Conservation (phyloP, 2,888 invertebrate genomes). For the Cepaea hortensis region DNA sequence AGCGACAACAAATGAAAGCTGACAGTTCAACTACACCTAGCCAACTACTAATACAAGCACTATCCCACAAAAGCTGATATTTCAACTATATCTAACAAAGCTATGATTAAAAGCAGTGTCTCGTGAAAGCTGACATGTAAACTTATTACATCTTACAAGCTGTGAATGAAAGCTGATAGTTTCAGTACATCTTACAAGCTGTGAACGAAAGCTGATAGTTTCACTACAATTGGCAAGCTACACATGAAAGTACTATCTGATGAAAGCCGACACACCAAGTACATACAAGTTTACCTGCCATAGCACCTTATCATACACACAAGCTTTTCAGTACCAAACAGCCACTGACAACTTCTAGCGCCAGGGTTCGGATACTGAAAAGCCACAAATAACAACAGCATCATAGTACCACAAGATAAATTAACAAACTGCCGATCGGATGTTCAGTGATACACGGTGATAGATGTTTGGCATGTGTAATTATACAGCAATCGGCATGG, state of each 20-base stretch:
- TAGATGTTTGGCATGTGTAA: too few relatives aligned
- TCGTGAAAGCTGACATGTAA: not conserved
- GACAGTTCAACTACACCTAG: too few relatives aligned
- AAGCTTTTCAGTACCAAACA: conserved; percentile 1
- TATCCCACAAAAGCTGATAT: not conserved
- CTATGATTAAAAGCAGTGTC: not conserved
- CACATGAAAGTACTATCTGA: not conserved
- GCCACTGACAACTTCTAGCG: conserved; percentile 18
- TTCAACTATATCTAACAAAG: too few relatives aligned
- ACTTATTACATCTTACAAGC: too few relatives aligned
- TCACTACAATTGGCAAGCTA: not conserved
- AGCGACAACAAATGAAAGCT: too few relatives aligned
- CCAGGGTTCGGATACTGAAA: conserved; percentile 6
- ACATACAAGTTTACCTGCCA: not conserved
- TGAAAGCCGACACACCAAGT: not conserved
- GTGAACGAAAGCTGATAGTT: too few relatives aligned
- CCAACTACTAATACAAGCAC: too few relatives aligned
- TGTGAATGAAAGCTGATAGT: too few relatives aligned
- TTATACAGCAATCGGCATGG: too few relatives aligned
- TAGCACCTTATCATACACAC: not conserved
- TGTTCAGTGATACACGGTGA: too few relatives aligned
- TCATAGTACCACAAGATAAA: not conserved
- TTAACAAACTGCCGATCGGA: too few relatives aligned
- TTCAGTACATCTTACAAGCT: too few relatives aligned
- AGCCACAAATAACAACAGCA: not conserved